Conservation (phyloP, 2,888 invertebrate genomes). For the Cryptus armator region DNA sequence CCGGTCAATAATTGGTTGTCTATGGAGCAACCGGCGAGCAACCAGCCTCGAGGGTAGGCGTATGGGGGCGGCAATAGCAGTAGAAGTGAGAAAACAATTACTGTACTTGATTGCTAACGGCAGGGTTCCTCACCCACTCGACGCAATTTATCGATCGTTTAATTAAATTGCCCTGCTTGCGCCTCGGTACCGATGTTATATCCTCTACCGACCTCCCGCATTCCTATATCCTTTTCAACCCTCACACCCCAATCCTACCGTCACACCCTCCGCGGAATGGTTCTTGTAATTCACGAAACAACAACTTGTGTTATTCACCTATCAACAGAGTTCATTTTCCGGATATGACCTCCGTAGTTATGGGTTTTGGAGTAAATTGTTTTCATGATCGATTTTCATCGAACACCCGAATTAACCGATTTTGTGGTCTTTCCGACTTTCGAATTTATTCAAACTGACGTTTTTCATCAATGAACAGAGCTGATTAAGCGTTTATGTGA, state of each 20-base stretch:
- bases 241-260: neutral
- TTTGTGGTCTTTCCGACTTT: neutral
- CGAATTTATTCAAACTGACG: neutral
- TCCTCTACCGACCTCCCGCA: constrained; percentile 5
- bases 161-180: constrained; percentile 62
- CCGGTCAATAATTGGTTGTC: constrained; percentile 57
- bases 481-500: neutral
- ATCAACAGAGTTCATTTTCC: constrained; percentile 30
- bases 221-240: constrained; percentile 24
- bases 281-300: constrained; percentile 73
- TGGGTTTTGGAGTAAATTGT: neutral
- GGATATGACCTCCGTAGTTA: neutral
- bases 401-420: neutral
- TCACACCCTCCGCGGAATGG: neutral
- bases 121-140: constrained; percentile 40
- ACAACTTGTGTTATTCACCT: constrained; percentile 72
- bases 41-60: neutral
- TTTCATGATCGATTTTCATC: neutral
- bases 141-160: constrained; percentile 62
- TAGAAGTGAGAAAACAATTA: constrained; percentile 65
- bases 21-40: constrained; percentile 26
- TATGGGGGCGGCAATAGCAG: constrained; percentile 14
- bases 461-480: neutral
- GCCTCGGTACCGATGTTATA: constrained; percentile 33
- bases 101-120: constrained; percentile 63